These are phyloP conservation scores for Maniola hyperantus DNA, from an alignment of 2,888 invertebrate species.

Conservation along the genomic window DNA sequence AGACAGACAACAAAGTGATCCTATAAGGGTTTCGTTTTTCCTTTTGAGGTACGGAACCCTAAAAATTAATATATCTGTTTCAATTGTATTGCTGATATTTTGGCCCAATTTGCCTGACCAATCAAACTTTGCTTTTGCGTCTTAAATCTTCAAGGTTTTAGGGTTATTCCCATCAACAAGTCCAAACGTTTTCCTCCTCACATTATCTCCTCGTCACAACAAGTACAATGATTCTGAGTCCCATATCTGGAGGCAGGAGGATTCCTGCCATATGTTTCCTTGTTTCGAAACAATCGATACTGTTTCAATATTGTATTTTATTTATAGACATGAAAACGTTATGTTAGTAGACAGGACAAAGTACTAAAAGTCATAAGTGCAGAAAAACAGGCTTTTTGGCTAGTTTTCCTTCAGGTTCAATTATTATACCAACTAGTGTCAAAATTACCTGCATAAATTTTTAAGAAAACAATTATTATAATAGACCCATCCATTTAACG, in stretches of 20 bases:
- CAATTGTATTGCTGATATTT: too few relatives aligned
- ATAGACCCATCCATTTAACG: too few relatives aligned
- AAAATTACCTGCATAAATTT: too few relatives aligned
- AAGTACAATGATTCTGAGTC: neutral
- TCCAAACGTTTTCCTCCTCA: neutral
- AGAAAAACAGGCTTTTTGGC: neutral
- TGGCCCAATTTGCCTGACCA: too few relatives aligned
- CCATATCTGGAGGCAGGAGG: neutral
- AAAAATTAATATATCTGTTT: too few relatives aligned
- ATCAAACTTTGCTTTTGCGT: neutral
- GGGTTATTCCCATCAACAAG: neutral
- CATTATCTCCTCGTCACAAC: neutral
- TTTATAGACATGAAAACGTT: neutral
- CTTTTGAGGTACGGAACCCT: too few relatives aligned
- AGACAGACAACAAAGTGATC: too few relatives aligned
- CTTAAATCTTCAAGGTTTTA: neutral
- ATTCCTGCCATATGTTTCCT: neutral
- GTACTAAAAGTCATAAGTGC: neutral
- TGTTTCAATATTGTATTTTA: neutral
- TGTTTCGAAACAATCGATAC: slow-evolving; percentile 3
- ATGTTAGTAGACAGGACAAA: neutral
- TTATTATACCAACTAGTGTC: too few relatives aligned
- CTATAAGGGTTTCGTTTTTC: too few relatives aligned
- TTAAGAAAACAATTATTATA: too few relatives aligned
- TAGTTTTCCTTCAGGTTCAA: neutral